Percentiles rank a stretch among this genome's conserved stretches.
These are phyloP conservation scores for Drosophila pegasa DNA, from an alignment of 2,888 invertebrate genomes.

Conservation along the genomic window DNA sequence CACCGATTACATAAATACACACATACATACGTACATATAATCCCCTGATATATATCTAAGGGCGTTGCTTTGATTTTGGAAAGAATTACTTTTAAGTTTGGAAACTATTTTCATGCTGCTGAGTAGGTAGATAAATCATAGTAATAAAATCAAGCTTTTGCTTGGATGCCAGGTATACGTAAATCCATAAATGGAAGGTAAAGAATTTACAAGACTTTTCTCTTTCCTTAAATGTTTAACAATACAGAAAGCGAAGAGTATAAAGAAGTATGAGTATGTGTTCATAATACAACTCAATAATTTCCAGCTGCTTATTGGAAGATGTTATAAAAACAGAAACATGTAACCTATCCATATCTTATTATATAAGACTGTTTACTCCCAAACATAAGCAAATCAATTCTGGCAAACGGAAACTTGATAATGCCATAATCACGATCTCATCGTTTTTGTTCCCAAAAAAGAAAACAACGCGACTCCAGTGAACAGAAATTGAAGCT, in stretches of 20 bases:
- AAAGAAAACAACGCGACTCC: neutral
- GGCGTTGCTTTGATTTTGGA: conserved; percentile 13
- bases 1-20: conserved; percentile 20
- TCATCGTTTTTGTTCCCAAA: neutral
- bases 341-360: neutral
- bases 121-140: conserved; percentile 15
- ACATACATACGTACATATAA: conserved; percentile 5
- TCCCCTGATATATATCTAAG: neutral
- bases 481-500: neutral
- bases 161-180: neutral
- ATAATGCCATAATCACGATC: neutral
- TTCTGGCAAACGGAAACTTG: neutral
- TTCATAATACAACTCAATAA: neutral
- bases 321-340: neutral
- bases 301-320: neutral
- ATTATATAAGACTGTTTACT: conserved; percentile 6
- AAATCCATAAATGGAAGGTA: too few relatives aligned
- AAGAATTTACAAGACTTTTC: neutral
- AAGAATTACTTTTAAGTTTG: conserved; percentile 26
- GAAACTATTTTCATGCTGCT: conserved; percentile 11
- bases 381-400: neutral
- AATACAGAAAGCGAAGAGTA: too few relatives aligned
- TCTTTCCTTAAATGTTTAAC: too few relatives aligned
- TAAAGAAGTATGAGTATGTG: too few relatives aligned
- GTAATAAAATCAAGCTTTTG: neutral